These are phyloP conservation scores for Turritopsis rubra DNA, from an alignment of 30 jellyfish, hydroid and myxozoan genomes.

Conservation along the genomic window DNA sequence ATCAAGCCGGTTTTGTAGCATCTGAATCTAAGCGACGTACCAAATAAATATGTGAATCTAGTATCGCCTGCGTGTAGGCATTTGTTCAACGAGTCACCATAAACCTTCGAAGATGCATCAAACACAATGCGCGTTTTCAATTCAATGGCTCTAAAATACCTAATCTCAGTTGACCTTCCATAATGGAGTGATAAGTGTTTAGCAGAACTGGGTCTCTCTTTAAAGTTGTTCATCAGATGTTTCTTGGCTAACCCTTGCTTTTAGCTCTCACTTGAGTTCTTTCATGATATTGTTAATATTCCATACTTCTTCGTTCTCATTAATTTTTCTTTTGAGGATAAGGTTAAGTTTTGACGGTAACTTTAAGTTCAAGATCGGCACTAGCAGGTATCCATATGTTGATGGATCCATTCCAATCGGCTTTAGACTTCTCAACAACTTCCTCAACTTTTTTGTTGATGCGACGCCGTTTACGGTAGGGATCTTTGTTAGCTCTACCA, in stretches of 20 bases:
- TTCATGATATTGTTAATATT: neutral
- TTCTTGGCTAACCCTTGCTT: neutral
- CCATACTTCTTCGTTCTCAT: neutral
- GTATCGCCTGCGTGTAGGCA: neutral
- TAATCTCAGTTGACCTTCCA: neutral
- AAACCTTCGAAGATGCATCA: neutral
- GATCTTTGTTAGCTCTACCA: no score
- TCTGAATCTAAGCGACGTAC: slow-evolving; percentile 44
- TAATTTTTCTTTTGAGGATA: neutral
- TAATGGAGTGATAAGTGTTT: neutral
- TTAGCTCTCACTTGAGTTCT: neutral
- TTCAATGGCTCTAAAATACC: no score
- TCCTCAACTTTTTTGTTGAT: no score
- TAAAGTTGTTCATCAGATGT: neutral
- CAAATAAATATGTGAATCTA: slow-evolving; percentile 22
- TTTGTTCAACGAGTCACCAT: neutral
- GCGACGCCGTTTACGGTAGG: no score
- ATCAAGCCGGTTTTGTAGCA: slow-evolving; percentile 32
- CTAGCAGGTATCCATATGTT: neutral
- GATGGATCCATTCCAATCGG: neutral
- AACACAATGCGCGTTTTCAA: neutral
- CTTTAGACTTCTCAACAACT: neutral
- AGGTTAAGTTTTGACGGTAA: neutral
- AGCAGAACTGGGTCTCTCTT: neutral
- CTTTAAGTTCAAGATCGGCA: neutral